A percentile compares a stretch with the other conserved stretches of the same genome.
Evolutionary conservation across 2,113 vertebrate species (phyloP).

Genomic region (Edolisoma coerulescens): DNA sequence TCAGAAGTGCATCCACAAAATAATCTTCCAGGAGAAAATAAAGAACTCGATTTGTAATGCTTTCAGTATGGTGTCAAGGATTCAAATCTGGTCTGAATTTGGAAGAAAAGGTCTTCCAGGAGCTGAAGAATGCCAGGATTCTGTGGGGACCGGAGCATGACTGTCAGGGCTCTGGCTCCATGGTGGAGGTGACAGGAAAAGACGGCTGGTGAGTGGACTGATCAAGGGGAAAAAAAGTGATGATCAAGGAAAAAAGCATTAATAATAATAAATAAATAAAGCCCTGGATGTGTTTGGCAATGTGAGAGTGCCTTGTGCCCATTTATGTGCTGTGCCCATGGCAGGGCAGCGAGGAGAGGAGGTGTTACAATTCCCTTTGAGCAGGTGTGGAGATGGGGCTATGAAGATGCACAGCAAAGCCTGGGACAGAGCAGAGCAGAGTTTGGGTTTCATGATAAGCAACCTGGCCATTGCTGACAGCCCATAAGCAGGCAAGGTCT

Average conservation of each 20-base stretch:
- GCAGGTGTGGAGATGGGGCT: background rate
- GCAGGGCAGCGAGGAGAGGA: background rate
- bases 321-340: fast-evolving
- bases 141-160: background rate
- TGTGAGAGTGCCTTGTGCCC: background rate
- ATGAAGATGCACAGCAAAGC: background rate
- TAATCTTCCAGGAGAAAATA: slow-evolving; percentile 5
- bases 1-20: background rate
- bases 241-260: background rate
- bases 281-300: background rate
- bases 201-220: background rate
- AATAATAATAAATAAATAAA: background rate
- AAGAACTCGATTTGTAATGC: background rate
- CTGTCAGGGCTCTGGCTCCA: background rate
- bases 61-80: background rate
- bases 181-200: background rate
- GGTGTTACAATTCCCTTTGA: background rate
- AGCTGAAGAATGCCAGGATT: background rate
- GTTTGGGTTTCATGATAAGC: background rate
- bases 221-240: background rate
- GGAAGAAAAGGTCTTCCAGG: background rate
- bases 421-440: background rate
- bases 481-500: background rate
- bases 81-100: slow-evolving; percentile 20
- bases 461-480: background rate